Base-by-base conservation (phyloP, 2,888 invertebrate genomes). In the Cryptocephalus moraei region DNA sequence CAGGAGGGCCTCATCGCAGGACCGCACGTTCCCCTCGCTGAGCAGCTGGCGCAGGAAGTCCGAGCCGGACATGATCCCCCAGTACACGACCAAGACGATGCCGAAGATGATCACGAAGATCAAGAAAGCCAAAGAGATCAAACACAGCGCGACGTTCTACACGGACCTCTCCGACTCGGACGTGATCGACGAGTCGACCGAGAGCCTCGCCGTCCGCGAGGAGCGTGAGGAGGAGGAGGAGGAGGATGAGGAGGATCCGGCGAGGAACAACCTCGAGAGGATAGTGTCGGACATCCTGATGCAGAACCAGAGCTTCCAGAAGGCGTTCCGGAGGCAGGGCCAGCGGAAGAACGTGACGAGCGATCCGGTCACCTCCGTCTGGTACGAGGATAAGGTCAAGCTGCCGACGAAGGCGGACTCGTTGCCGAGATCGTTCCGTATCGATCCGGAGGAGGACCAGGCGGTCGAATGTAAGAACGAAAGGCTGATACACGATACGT, bases 241-340 rank as follows among this genome's bases (percentile, higher is more conserved):
- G 65, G 72, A 50, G 68, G 71, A 56, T 69, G 75, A 71, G 32
- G 55, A 56, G 38, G 74, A 74, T 73, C 75, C 41, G 70, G 75
- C 57, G 4, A 58, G 59, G 12, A 82, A 77, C 63, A 83, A 78
- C 43, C 73, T 82, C 57, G 84, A 86, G 68, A 77, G 88, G 69
- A 83, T 91, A 42, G 88, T 91, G 43, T 82, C 88, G 1, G 89
- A 89, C 62, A 73, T 91, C 10, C 70, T 91, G 6, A 81, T 89
- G 79, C 85, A 89, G 64, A 89, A 86, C 62, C 78, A 84, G 57
- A 89, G 89, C 53, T 88, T 90, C 55, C 86, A 89, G 56, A 82
- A 85, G 54, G 75, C 88, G 39, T 72, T 53, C 39, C 34, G 38
- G 33, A 49, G 50, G 43, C 41, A 41, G 22, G 41, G 32, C 8